A percentile compares a stretch with the other conserved stretches of the same genome.
Evolutionary conservation across 2,888 invertebrate genomes (phyloP).

Genomic region (Punctoribates punctum): DNA sequence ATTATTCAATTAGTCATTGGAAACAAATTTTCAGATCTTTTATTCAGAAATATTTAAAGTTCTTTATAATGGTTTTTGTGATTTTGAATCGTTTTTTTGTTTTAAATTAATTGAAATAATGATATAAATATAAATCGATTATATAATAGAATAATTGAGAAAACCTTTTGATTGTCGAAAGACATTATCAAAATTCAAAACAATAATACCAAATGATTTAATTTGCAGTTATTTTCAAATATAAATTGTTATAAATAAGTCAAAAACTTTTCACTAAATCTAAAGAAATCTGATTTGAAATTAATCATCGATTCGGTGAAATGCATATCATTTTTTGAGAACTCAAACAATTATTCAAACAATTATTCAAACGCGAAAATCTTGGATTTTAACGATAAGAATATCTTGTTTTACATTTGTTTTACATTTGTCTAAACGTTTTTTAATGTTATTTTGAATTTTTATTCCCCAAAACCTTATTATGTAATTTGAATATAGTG

Average conservation of each 20-base stretch:
- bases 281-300: too few relatives aligned
- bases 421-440: neutral
- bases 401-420: neutral
- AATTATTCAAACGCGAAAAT: neutral
- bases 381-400: neutral
- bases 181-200: neutral
- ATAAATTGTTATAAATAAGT: too few relatives aligned
- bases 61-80: neutral
- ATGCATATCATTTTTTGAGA: too few relatives aligned
- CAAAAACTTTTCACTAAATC: too few relatives aligned
- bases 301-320: too few relatives aligned
- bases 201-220: too few relatives aligned
- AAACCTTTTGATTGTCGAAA: neutral
- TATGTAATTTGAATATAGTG: neutral
- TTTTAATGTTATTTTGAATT: constrained; percentile 3
- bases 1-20: neutral
- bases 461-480: constrained; percentile 23
- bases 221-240: too few relatives aligned
- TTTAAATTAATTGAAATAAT: too few relatives aligned
- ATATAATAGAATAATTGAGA: neutral
- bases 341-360: too few relatives aligned
- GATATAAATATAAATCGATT: neutral
- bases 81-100: neutral
- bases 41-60: constrained; percentile 15
- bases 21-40: constrained; percentile 20